A percentile compares a stretch with the other conserved stretches of the same genome.
phyloP scores from a whole-genome alignment of 2,113 vertebrate genomes.

The Dasyornis broadbenti region DNA sequence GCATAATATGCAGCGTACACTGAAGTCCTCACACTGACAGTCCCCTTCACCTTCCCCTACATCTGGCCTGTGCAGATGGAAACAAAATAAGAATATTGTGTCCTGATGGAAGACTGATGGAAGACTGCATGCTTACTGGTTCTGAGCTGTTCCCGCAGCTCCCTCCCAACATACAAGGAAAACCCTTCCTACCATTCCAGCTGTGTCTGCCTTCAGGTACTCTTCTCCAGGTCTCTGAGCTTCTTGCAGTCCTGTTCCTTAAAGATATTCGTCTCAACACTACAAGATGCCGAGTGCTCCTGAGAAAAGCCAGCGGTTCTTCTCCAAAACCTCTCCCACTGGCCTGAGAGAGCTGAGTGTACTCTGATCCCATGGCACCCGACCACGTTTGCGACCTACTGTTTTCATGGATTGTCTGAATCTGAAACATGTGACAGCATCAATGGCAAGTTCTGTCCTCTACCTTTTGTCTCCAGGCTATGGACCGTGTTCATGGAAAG shows the following conservation, averaged over 20 bases:
- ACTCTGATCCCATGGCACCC: neutral
- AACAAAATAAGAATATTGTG: neutral
- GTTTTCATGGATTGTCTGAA: conserved; percentile 12
- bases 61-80: neutral
- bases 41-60: neutral
- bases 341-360: neutral
- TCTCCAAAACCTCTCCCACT: neutral
- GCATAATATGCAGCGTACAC: neutral
- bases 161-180: conserved; percentile 7
- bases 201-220: conserved; percentile 29
- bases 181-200: conserved; percentile 39
- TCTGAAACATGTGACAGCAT: neutral
- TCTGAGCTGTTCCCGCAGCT: neutral
- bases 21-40: neutral
- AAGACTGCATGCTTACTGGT: neutral
- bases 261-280: neutral
- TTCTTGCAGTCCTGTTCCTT: neutral
- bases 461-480: neutral
- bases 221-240: neutral
- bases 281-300: conserved; percentile 8
- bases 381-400: neutral
- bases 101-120: neutral
- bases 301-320: neutral
- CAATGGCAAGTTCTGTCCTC: neutral
- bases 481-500: neutral